These are phyloP conservation scores for Temnothorax longispinosus DNA, from an alignment of 1,140 invertebrate genomes.

Conservation along the genomic window DNA sequence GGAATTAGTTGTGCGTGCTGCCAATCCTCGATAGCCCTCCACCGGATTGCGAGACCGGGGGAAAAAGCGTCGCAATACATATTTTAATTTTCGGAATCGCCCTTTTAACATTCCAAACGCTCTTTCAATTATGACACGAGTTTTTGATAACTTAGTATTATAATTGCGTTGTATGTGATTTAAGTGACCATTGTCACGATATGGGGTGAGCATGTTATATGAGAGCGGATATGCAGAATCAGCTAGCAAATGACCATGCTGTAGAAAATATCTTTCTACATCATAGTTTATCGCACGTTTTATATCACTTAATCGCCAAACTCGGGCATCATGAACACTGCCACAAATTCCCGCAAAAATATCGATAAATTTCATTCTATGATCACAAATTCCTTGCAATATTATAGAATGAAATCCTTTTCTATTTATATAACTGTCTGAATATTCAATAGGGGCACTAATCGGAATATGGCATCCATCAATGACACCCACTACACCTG, in stretches of 20 bases:
- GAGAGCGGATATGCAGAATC: constrained; percentile 4
- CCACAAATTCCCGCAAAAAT: constrained; percentile 19
- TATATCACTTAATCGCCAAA: constrained; percentile 9
- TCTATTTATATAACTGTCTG: too few species aligned
- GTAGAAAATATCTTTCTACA: constrained; percentile 11
- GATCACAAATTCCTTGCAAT: too few species aligned
- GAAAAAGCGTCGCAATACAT: too few species aligned
- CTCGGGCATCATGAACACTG: constrained; percentile 9
- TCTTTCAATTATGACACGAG: not conserved
- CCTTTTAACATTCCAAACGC: not conserved
- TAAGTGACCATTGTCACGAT: constrained; percentile 24
- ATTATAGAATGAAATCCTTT: too few species aligned
- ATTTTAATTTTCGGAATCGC: too few species aligned
- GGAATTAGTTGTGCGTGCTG: too few species aligned
- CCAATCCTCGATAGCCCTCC: too few species aligned
- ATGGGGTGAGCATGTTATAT: constrained; percentile 7
- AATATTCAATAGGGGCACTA: too few species aligned
- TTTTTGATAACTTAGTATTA: constrained; percentile 8
- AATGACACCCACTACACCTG: too few species aligned
- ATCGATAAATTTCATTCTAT: too few species aligned
- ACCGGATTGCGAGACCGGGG: too few species aligned
- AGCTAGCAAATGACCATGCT: not conserved
- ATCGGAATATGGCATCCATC: too few species aligned
- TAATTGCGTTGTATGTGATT: not conserved
- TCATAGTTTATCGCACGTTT: not conserved